Evolutionary conservation across 1,140 invertebrate genomes (phyloP).

Genomic region (Bradynema listronoti): DNA sequence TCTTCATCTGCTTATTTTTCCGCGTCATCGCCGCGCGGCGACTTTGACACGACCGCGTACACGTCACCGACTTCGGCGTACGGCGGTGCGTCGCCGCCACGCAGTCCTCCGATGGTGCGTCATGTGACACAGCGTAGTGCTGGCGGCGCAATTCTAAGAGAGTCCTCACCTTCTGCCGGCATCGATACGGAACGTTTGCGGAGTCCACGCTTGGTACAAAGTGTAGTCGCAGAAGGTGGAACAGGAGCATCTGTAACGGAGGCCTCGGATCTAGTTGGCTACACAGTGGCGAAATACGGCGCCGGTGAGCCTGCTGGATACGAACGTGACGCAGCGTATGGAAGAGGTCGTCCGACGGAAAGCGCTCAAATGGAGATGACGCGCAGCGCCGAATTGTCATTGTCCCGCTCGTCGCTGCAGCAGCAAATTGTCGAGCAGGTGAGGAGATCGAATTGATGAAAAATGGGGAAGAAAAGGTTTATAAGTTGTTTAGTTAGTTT

Average conservation of each 20-base stretch:
- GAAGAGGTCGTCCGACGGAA: constrained; percentile 14
- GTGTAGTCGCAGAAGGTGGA: constrained; percentile 1
- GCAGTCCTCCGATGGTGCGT: constrained; percentile 28
- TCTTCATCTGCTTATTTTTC: constrained; percentile 44
- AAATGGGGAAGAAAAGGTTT: no score
- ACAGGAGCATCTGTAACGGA: not conserved
- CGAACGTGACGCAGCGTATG: not conserved
- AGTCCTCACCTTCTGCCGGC: not conserved
- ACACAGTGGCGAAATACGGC: constrained; percentile 46
- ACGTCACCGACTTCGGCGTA: constrained; percentile 30
- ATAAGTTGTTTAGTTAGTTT: no score
- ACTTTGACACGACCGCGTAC: constrained; percentile 30
- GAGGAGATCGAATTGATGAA: no score
- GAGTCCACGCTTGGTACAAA: constrained; percentile 11
- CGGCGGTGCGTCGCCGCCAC: constrained; percentile 15
- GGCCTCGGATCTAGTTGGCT: constrained; percentile 33
- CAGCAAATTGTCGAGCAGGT: not conserved
- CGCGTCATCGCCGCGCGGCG: constrained; percentile 31
- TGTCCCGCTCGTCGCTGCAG: constrained; percentile 3
- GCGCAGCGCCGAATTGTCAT: constrained; percentile 29
- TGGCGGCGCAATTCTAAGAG: not conserved
- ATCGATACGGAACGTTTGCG: not conserved
- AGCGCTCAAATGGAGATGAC: constrained; percentile 40
- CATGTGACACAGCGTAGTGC: constrained; percentile 17
- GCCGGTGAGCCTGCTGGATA: constrained; percentile 13